Conservation (phyloP, 1,140 invertebrate species). For the Colletes latitarsis region DNA sequence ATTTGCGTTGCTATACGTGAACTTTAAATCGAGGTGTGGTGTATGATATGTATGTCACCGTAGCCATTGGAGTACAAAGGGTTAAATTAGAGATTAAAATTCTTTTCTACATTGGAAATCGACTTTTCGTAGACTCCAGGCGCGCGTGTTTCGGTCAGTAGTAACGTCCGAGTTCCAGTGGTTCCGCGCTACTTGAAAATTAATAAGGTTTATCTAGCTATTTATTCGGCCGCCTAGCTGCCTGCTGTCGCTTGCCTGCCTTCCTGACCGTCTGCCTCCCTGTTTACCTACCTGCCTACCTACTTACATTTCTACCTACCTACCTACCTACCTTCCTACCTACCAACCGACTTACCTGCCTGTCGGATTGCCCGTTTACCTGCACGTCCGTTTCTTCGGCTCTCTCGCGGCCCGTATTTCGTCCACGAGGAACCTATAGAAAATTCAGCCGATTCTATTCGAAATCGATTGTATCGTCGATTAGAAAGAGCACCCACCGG, state of each 20-base stretch:
- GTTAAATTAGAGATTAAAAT: too few relatives aligned
- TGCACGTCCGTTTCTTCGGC: slow-evolving; percentile 1
- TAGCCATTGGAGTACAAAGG: too few relatives aligned
- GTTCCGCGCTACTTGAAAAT: background rate
- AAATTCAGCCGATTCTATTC: slow-evolving; percentile 32
- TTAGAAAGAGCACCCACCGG: background rate
- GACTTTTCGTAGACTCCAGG: too few relatives aligned
- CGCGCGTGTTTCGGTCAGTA: too few relatives aligned
- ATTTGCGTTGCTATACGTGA: too few relatives aligned
- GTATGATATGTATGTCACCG: too few relatives aligned
- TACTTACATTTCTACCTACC: slow-evolving; percentile 33
- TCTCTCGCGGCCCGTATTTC: slow-evolving; percentile 1
- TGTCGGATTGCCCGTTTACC: slow-evolving; percentile 24
- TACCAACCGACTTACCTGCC: slow-evolving; percentile 24
- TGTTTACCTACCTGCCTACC: slow-evolving; percentile 34
- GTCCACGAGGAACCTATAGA: slow-evolving; percentile 4
- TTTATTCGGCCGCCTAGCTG: slow-evolving; percentile 1
- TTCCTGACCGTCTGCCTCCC: background rate
- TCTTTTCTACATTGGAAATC: too few relatives aligned
- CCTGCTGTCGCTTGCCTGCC: background rate
- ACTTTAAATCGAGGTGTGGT: too few relatives aligned
- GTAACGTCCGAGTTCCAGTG: background rate
- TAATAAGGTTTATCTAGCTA: background rate
- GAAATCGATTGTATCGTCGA: background rate
- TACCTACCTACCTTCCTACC: slow-evolving; percentile 22